Percentiles rank a stretch among this genome's conserved stretches.
phyloP scores from a whole-genome alignment of 2,888 invertebrate genomes.

The Aspidiotus destructor region DNA sequence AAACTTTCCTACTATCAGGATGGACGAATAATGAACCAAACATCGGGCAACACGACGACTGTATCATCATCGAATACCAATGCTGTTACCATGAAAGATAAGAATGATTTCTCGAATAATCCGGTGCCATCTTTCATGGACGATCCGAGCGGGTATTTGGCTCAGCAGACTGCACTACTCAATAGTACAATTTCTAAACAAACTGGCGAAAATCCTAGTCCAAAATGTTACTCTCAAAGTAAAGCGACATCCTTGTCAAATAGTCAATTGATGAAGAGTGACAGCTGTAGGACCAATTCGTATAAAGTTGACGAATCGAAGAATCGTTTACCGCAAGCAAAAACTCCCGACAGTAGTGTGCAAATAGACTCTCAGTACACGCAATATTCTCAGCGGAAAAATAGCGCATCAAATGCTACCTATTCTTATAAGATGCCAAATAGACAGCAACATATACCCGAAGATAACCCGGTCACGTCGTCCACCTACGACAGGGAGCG shows the following conservation, averaged over 20 bases:
- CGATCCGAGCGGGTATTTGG: conserved; percentile 81
- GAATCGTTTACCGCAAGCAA: conserved; percentile 14
- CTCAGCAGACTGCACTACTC: conserved; percentile 77
- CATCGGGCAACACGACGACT: neutral
- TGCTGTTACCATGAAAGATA: conserved; percentile 15
- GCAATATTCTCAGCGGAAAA: neutral
- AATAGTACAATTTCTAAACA: conserved; percentile 63
- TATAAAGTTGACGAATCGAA: conserved; percentile 10
- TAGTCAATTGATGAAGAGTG: neutral
- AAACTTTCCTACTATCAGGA: neutral
- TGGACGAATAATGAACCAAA: neutral
- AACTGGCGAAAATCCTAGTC: conserved; percentile 33
- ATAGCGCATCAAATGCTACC: conserved; percentile 24
- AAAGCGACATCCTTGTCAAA: neutral
- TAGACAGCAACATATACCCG: conserved; percentile 16
- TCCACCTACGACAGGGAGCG: conserved; percentile 28
- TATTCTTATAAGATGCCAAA: conserved; percentile 18
- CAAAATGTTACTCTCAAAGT: neutral
- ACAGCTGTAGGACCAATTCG: neutral
- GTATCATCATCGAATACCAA: conserved; percentile 20
- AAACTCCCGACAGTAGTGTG: conserved; percentile 42
- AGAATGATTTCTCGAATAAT: neutral
- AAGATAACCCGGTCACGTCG: conserved; percentile 30
- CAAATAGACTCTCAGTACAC: conserved; percentile 37
- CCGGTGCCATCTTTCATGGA: conserved; percentile 70